Evolutionary conservation across 2,888 invertebrate species (phyloP).

Genomic region (Laothoe populi): DNA sequence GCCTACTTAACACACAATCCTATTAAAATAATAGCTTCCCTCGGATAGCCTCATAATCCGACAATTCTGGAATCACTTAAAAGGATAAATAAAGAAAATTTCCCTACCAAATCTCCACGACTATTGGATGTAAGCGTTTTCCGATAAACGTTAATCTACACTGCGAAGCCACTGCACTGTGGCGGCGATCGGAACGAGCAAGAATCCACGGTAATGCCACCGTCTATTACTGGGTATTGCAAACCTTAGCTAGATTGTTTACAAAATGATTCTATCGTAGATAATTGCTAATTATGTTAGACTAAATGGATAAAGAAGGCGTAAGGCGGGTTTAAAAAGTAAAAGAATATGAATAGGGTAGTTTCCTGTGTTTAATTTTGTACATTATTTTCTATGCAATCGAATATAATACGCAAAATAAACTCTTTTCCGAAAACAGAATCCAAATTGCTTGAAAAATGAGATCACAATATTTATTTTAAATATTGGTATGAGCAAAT

Average conservation of each 20-base stretch:
- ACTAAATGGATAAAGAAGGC: background rate
- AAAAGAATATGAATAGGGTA: too few relatives aligned
- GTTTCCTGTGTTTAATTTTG: too few relatives aligned
- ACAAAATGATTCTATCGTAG: background rate
- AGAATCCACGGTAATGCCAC: slow-evolving; percentile 10
- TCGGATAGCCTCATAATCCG: too few relatives aligned
- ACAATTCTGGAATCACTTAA: background rate
- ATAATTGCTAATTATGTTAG: background rate
- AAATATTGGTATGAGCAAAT: too few relatives aligned
- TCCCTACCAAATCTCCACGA: slow-evolving; percentile 8
- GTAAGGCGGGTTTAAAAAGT: too few relatives aligned
- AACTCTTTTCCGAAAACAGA: too few relatives aligned
- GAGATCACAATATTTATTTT: too few relatives aligned
- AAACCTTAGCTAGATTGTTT: background rate
- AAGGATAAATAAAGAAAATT: slow-evolving; percentile 23
- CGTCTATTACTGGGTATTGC: slow-evolving; percentile 11
- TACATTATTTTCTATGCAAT: too few relatives aligned
- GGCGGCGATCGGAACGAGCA: background rate
- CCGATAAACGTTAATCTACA: slow-evolving; percentile 18
- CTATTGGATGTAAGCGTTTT: slow-evolving; percentile 22
- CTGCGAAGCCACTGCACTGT: background rate
- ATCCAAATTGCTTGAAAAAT: too few relatives aligned
- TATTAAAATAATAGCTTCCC: too few relatives aligned
- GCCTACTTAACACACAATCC: too few relatives aligned
- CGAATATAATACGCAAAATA: too few relatives aligned